Evolutionary conservation across 1,140 invertebrate species (phyloP), one percentile per base, ranked within the genome.

Genomic region (Hycleus phaleratus): DNA sequence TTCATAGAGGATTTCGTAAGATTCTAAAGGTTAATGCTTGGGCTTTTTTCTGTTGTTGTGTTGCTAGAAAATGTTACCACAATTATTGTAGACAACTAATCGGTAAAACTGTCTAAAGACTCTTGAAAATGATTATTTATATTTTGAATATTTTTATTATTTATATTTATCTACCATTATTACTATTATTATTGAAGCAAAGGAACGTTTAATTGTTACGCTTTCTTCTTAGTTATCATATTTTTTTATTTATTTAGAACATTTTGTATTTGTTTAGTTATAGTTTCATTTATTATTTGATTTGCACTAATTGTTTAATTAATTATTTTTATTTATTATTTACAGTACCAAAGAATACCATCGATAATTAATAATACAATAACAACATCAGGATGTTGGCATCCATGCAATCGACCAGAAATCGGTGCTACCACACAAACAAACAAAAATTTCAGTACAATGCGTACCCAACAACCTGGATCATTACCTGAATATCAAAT

Each of bases 401-500:
- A 69, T 60, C 70, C 73, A 26, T 70, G 69, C 71, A 62, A 58
- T 48, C 12, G 75, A 68, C 64, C 66, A 61, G 50, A 73, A 66
- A 52, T 72, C 69, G 62, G 63, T 60, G 67, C 62, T 60, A 72
- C 61, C 18, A 18, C 18, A 18, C 18, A 18, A 61, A 68, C 69
- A 64, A 63, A 6, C 10, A 10, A 9, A 46, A 47, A 68, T 60
- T 80, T 80, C 68, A 82, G 81, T 57, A 83, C 83, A 25, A 81
- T 84, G 70, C 78, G 81, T 55, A 84, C 82, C 40, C 82, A 85
- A 59, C 80, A 88, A 72, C 85, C 84, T 4, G 87, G 87, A 64
- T 85, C 87, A 12, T 76, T 89, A 62, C 83, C 85, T 11, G 85
- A 90, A 67, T 84, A 86, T 60, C 83, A 85, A 74, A 80, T 90